Evolutionary conservation across 2,888 invertebrate species (phyloP).

Genomic region (Thymelicus lineola): DNA sequence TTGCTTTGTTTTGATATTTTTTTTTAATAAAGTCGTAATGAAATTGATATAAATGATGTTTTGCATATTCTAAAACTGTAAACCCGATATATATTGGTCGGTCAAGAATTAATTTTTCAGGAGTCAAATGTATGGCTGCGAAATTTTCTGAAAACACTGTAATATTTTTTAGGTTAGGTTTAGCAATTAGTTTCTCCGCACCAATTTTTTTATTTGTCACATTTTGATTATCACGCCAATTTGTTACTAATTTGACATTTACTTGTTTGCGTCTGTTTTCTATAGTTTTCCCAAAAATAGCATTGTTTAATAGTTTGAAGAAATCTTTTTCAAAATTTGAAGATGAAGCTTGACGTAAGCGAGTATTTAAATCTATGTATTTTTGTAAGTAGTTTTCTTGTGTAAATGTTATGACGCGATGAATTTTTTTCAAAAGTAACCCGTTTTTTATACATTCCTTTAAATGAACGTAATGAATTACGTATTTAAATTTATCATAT

Average conservation of each 20-base stretch:
- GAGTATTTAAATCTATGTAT: slow-evolving; percentile 14
- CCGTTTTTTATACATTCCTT: slow-evolving; percentile 51
- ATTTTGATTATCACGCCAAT: slow-evolving; percentile 10
- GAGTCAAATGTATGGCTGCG: not conserved
- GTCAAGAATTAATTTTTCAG: slow-evolving; percentile 5
- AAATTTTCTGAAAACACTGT: not conserved
- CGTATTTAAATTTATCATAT: slow-evolving; percentile 47
- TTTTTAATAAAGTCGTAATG: slow-evolving; percentile 29
- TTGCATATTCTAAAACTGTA: slow-evolving; percentile 27
- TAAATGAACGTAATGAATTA: slow-evolving; percentile 51
- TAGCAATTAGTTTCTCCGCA: slow-evolving; percentile 13
- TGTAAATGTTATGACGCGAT: slow-evolving; percentile 41
- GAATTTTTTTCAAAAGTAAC: slow-evolving; percentile 46
- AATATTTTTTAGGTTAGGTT: not conserved
- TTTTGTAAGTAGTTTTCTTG: slow-evolving; percentile 16
- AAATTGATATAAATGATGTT: slow-evolving; percentile 30
- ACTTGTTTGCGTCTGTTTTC: slow-evolving; percentile 1
- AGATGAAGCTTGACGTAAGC: slow-evolving; percentile 13
- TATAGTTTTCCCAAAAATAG: no score
- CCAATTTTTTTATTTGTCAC: slow-evolving; percentile 11
- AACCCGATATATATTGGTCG: slow-evolving; percentile 32
- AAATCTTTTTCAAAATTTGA: slow-evolving; percentile 26
- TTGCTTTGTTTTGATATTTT: slow-evolving; percentile 21
- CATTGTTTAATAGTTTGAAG: not conserved
- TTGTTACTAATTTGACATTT: slow-evolving; percentile 4